Percentiles rank a stretch among this genome's conserved stretches.
phyloP scores from a whole-genome alignment of 2,113 vertebrate species.

The Anas platyrhynchos region DNA sequence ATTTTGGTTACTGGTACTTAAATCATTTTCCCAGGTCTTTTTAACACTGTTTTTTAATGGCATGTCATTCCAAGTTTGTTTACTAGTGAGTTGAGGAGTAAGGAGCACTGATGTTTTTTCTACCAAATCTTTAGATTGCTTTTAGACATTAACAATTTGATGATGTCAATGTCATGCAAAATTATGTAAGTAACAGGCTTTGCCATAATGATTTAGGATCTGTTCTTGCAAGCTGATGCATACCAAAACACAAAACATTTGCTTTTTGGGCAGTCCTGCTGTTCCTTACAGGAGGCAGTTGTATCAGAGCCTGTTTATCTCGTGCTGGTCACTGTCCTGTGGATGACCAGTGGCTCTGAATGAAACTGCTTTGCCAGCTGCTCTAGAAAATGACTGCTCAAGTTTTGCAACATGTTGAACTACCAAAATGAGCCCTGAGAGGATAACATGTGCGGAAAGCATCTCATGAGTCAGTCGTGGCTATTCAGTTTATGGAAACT shows the following conservation, averaged over 20 bases:
- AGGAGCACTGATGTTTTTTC: neutral
- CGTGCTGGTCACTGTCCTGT: neutral
- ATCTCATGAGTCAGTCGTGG: neutral
- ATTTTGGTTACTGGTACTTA: neutral
- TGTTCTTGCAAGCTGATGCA: neutral
- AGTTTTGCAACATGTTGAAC: constrained; percentile 30
- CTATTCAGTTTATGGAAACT: neutral
- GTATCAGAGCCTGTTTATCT: neutral
- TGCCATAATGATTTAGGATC: neutral
- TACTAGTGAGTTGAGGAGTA: neutral
- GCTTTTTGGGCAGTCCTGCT: neutral
- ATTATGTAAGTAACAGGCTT: neutral
- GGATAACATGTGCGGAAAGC: neutral
- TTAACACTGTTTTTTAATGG: neutral
- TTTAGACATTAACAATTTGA: neutral
- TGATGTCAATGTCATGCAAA: neutral
- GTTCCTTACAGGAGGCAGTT: accelerated
- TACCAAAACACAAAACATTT: neutral
- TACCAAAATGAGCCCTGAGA: neutral
- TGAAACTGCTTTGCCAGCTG: constrained; percentile 33
- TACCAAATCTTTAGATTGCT: neutral
- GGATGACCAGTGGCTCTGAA: neutral
- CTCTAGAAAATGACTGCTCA: constrained; percentile 12
- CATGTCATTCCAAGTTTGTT: neutral
- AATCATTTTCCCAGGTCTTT: neutral